Base-by-base conservation (phyloP, 1,140 invertebrate genomes). In the Drosophila takahashii region DNA sequence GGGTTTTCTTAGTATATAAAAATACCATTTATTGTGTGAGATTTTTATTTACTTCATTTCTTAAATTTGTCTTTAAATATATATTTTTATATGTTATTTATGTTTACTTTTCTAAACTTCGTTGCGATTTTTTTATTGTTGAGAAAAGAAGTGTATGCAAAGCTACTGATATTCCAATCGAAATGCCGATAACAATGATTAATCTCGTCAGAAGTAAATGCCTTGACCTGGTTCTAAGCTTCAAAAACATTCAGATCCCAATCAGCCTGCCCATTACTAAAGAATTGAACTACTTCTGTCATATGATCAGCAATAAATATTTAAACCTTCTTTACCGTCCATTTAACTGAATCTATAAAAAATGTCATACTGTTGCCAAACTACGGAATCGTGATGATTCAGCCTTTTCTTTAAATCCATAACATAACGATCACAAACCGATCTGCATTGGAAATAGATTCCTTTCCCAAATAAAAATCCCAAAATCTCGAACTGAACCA, bases 91-190 rank as follows among this genome's bases (percentile, higher is more conserved):
- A 37, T 44, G 59, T 37, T 18, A 54, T 47, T 53, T 15, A 44
- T 59, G 52, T 79, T 73, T 64, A 29, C n/a, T 56, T 80, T 77
- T 75, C 50, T 76, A 73, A 83, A 67, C 81, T 89, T 89, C 84
- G 84, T 89, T 89, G 84, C 84, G 84, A 90, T 78, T 74, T 78
- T 78, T 71, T 89, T 89, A 87, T 87, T 87, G 83, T 87, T 72
- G 79, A 87, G 69, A 80, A 86, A 77, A 85, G 64, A 86, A 66
- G 41, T 27, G 48, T 51, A 27, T 50, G 44, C 60, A 59, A 83
- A 72, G 59, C 81, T 86, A 87, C 83, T 86, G 83, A 87, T 87
- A 87, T 83, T 58, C 42, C 42, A 66, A 50, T 69, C 13, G 34
- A 41, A 66, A 16, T 42, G 45, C 45, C 18, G 29, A 16, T 42